Percentiles rank a stretch among this genome's conserved stretches.
Conservation (phyloP, 2,888 invertebrate genomes). For the Meiosimyza platycephala region DNA sequence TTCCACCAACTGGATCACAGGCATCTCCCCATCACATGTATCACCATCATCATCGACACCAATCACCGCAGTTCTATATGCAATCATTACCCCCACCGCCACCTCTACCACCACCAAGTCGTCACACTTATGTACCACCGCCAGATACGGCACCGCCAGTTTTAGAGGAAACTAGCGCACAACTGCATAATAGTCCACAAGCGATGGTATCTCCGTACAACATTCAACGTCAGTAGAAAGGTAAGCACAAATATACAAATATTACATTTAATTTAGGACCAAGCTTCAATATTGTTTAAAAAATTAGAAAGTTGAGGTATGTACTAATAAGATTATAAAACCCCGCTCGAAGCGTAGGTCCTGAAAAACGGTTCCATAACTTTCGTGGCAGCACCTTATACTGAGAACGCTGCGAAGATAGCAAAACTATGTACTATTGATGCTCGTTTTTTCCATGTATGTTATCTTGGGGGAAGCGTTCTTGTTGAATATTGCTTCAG, state of each 20-base stretch:
- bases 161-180: conserved; percentile 13
- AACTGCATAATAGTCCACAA: conserved; percentile 43
- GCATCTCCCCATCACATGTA: conserved; percentile 36
- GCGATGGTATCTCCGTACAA: conserved; percentile 52
- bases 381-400: no score
- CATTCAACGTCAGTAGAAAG: conserved; percentile 47
- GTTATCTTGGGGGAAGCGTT: no score
- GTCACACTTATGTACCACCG: conserved; percentile 30
- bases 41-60: conserved; percentile 25
- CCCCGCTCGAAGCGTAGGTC: no score
- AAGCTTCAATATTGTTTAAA: no score
- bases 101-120: conserved; percentile 30
- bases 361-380: no score
- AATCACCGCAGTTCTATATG: conserved; percentile 33
- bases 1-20: conserved; percentile 26
- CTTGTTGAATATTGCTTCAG: no score
- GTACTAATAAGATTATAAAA: no score
- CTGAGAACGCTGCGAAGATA: no score
- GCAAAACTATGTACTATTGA: no score
- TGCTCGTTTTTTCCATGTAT: no score
- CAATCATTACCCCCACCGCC: conserved; percentile 42
- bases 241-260: background rate
- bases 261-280: no score
- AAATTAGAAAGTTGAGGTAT: no score
- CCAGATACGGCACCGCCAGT: conserved; percentile 19